Evolutionary conservation across 37 sponge, comb jelly and placozoan species (phyloP).

Genomic region (Diacarnus erythraeanus): DNA sequence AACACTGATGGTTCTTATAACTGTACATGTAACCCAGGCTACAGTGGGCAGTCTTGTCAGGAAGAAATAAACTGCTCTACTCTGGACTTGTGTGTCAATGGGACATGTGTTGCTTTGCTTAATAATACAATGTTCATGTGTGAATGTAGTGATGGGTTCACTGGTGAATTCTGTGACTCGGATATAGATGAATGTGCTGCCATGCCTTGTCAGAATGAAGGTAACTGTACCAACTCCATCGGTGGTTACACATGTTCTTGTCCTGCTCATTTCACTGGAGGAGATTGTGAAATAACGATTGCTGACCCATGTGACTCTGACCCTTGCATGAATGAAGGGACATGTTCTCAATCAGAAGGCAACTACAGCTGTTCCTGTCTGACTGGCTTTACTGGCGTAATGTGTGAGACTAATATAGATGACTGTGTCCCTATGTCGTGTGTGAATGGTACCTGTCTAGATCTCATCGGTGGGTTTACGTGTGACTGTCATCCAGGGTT

Average conservation of each 20-base stretch:
- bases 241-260: constrained; percentile 17
- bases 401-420: constrained; percentile 43
- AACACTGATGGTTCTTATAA: background rate
- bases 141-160: constrained; percentile 37
- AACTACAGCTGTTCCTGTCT: constrained; percentile 32
- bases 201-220: constrained; percentile 40
- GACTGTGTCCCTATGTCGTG: constrained; percentile 51
- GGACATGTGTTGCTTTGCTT: constrained; percentile 8
- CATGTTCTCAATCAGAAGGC: constrained; percentile 3
- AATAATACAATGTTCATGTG: constrained; percentile 27
- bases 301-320: constrained; percentile 23
- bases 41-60: constrained; percentile 33
- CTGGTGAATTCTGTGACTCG: constrained; percentile 20
- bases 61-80: background rate
- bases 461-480: constrained; percentile 22
- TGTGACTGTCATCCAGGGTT: constrained; percentile 43
- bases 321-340: constrained; percentile 45
- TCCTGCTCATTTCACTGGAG: constrained; percentile 47
- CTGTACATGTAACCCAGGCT: constrained; percentile 46
- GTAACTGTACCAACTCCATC: constrained; percentile 15
- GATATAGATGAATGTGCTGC: constrained; percentile 16
- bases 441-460: constrained; percentile 44
- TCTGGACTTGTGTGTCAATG: constrained; percentile 54
- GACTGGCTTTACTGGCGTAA: constrained; percentile 59
- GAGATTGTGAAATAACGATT: constrained; percentile 35